These are phyloP conservation scores for Nowickia ferox DNA, from an alignment of 2,888 invertebrate species.

Conservation along the genomic window DNA sequence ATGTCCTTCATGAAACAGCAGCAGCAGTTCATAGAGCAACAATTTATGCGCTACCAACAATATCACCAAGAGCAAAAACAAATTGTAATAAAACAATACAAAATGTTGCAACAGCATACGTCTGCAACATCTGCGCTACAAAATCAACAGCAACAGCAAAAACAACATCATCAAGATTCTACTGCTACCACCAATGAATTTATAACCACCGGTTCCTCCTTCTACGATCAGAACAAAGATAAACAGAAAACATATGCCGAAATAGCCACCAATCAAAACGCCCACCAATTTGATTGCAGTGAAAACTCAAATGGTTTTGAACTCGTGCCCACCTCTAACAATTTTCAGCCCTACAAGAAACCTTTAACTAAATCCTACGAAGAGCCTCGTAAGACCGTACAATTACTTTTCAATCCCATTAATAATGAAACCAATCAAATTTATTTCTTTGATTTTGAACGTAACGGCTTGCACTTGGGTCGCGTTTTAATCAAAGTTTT, in stretches of 20 bases:
- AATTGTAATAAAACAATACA: slow-evolving; percentile 73
- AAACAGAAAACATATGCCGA: slow-evolving; percentile 77
- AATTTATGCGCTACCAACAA: slow-evolving; percentile 76
- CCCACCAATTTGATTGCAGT: slow-evolving; percentile 36
- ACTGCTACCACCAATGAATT: slow-evolving; percentile 43
- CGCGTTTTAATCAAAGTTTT: slow-evolving; percentile 90
- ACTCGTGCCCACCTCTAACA: slow-evolving; percentile 68
- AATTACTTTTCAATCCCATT: slow-evolving; percentile 84
- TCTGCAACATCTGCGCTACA: slow-evolving; percentile 67
- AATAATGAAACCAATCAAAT: slow-evolving; percentile 86
- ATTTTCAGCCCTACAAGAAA: slow-evolving; percentile 68
- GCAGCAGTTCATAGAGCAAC: slow-evolving; percentile 83
- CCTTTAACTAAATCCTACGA: slow-evolving; percentile 53
- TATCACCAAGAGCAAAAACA: slow-evolving; percentile 74
- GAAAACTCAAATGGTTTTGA: slow-evolving; percentile 38
- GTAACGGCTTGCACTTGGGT: slow-evolving; percentile 88
- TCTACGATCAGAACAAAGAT: slow-evolving; percentile 65
- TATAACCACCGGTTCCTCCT: slow-evolving; percentile 53
- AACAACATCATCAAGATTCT: slow-evolving; percentile 18
- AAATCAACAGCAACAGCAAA: slow-evolving; percentile 13
- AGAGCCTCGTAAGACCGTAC: slow-evolving; percentile 53
- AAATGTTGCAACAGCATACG: slow-evolving; percentile 72
- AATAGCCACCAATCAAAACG: slow-evolving; percentile 74
- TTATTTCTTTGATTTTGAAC: slow-evolving; percentile 90
- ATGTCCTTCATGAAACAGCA: slow-evolving; percentile 83